Base-by-base conservation (phyloP, 2,888 invertebrate genomes). In the Diaperis boleti region DNA sequence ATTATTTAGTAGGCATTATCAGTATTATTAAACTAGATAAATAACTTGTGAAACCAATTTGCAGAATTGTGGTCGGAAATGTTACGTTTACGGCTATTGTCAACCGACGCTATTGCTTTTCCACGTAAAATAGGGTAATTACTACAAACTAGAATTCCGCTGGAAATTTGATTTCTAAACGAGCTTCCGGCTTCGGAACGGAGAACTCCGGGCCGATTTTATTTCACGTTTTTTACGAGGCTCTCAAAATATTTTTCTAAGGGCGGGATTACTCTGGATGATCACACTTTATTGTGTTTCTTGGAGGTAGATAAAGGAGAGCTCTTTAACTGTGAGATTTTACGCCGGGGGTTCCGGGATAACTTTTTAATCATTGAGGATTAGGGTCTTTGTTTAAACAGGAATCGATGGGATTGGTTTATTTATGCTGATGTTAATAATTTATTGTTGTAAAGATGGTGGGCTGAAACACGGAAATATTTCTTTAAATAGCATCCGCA, bases 1-100 rank as follows among this genome's bases (percentile, higher is more conserved):
- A 70, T 69, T 62, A 71, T 71, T 62, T 59, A 57, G 55, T 17
- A 17, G 42, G 57, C 54, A 64, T 64, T 67, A 65, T 59, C 63
- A 61, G 62, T 47, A 60, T 42, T 61, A 54, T 42, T 60, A 56
- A 56, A 56, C 56, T 35, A 56, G 37, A 33, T 33, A 45, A 56
- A 56, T 56, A 56, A 45, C 56, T 47, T 49, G 39, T 31, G 59
- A 11, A 59, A 31, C 49, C 31, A 57, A 57, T 57, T 54, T 41
- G 39, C 26, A 11, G 41, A 10, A 54, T 18, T 54, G 54, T 17
- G 54, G 54, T 10, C 42, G 42, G 54, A 41, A 54, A 42, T 54
- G 41, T 29, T 31, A 54, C 42, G 54, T 54, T 54, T 37, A 41
- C 52, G 20, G 29, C 18, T 13, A 37, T 52, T 52, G 52, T 52